Evolutionary conservation across 2,797 vertebrate genomes (phyloP).

Genomic region (Malurus leucopterus): DNA sequence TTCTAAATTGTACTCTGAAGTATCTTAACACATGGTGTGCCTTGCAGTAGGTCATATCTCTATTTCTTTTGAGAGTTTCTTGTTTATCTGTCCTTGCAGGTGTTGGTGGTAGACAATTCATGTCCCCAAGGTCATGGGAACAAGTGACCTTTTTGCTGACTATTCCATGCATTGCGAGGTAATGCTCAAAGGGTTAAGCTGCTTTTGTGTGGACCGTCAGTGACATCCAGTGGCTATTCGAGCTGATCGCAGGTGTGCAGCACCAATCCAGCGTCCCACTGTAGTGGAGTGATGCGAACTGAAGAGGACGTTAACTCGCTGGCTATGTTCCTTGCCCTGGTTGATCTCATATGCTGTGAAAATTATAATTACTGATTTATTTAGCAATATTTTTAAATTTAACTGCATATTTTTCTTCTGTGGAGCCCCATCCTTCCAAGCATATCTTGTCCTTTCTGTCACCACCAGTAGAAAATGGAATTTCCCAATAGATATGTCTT

Average conservation of each 20-base stretch:
- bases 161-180: not conserved
- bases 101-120: not conserved
- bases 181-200: conserved; percentile 25
- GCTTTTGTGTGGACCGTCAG: conserved; percentile 39
- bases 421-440: not conserved
- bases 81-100: not conserved
- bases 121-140: not conserved
- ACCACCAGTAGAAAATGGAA: not conserved
- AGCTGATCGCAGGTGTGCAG: conserved; percentile 12
- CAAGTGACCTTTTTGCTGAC: not conserved
- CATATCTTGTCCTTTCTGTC: not conserved
- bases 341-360: not conserved
- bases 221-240: conserved; percentile 57
- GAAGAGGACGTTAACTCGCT: not conserved
- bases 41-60: not conserved
- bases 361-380: not conserved
- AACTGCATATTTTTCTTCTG: not conserved
- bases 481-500: not conserved
- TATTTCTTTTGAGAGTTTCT: not conserved
- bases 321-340: not conserved
- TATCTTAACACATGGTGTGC: not conserved
- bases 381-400: not conserved
- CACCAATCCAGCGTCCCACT: not conserved
- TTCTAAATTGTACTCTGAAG: not conserved
- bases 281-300: not conserved